Evolutionary conservation across 2,797 vertebrate species (phyloP).

Genomic region (Tadarida brasiliensis): DNA sequence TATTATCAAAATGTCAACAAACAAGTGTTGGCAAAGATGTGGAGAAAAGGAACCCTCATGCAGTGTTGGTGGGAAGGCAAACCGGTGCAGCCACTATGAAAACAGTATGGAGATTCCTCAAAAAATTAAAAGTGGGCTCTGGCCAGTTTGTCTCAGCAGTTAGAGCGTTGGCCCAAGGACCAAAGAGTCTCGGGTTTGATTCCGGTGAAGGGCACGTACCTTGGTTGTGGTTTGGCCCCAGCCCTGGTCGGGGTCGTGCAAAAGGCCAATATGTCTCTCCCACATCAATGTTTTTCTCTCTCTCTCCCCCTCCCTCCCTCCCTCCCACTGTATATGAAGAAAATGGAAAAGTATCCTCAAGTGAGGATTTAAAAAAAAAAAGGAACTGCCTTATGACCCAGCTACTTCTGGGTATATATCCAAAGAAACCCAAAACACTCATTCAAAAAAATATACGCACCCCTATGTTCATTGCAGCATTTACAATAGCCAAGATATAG

Average conservation of each 20-base stretch:
- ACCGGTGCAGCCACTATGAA: not conserved
- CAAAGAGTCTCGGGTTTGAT: no score
- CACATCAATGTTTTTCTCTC: no score
- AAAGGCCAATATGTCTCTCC: no score
- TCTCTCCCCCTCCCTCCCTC: no score
- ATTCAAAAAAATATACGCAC: not conserved
- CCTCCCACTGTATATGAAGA: no score
- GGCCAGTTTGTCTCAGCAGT: no score
- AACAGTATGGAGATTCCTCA: not conserved
- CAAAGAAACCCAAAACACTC: not conserved
- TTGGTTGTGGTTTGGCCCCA: no score
- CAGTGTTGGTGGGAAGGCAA: not conserved
- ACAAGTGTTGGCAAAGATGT: not conserved
- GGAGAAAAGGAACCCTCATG: not conserved
- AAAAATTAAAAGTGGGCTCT: not conserved
- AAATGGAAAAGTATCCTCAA: no score
- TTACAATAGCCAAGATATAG: not conserved
- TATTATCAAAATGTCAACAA: not conserved
- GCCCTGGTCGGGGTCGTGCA: no score
- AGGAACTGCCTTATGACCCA: not conserved
- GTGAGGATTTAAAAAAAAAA: no score
- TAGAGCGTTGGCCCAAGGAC: no score
- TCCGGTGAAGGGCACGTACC: no score
- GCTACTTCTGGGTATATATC: not conserved
- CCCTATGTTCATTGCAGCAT: not conserved